These are phyloP conservation scores for Masnerella sp. DNA, from an alignment of 2,888 invertebrate species.

Conservation along the genomic window DNA sequence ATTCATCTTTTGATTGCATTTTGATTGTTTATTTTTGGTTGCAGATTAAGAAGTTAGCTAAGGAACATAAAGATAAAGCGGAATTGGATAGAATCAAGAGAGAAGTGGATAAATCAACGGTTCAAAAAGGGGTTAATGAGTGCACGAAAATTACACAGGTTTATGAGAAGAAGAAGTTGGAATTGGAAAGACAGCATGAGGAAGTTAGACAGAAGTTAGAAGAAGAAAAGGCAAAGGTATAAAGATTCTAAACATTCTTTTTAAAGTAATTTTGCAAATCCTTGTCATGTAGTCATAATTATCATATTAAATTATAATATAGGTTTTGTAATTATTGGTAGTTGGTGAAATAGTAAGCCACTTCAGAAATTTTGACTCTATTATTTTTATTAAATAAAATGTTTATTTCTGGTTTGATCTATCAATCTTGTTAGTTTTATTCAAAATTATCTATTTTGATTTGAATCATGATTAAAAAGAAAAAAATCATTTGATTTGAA, in stretches of 20 bases:
- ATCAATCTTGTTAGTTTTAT: too few relatives aligned
- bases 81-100: slow-evolving; percentile 92
- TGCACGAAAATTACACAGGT: slow-evolving; percentile 88
- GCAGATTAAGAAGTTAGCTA: slow-evolving; percentile 88
- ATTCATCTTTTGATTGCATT: background rate
- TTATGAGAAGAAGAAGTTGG: slow-evolving; percentile 87
- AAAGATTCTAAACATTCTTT: slow-evolving; percentile 1
- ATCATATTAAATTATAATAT: too few relatives aligned
- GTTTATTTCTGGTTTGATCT: too few relatives aligned
- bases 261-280: too few relatives aligned
- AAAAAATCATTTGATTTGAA: too few relatives aligned
- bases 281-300: too few relatives aligned
- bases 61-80: slow-evolving; percentile 93
- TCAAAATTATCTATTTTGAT: too few relatives aligned
- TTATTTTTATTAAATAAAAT: too few relatives aligned
- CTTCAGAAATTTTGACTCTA: too few relatives aligned
- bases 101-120: slow-evolving; percentile 89
- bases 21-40: background rate
- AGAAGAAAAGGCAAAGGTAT: slow-evolving; percentile 83
- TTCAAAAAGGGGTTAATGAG: slow-evolving; percentile 93
- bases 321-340: too few relatives aligned
- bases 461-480: too few relatives aligned
- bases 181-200: slow-evolving; percentile 88
- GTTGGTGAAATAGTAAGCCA: too few relatives aligned
- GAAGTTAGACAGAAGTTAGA: slow-evolving; percentile 84